phyloP scores from a whole-genome alignment of 2,888 invertebrate species.

The Xylocampa areola region DNA sequence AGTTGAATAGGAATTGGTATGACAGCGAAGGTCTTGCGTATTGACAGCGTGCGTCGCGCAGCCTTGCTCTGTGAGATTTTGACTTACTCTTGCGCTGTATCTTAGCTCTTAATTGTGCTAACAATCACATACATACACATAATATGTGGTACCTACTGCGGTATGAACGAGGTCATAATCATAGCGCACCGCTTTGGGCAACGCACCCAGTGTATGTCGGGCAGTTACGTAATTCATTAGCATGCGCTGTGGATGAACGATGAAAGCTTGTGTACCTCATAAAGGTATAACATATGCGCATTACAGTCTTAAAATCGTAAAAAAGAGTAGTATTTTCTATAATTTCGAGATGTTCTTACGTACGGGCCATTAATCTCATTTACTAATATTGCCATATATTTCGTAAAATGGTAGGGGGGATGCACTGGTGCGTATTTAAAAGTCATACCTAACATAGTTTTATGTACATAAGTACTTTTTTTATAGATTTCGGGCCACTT shows the following conservation, averaged over 20 bases:
- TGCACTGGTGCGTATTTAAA: no score
- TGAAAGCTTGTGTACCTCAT: constrained; percentile 43
- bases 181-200: constrained; percentile 66
- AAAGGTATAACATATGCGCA: constrained; percentile 21
- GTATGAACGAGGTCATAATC: constrained; percentile 72
- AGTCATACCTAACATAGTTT: no score
- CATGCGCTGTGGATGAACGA: constrained; percentile 52
- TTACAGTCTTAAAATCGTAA: constrained; percentile 13
- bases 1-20: constrained; percentile 35
- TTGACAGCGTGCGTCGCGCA: constrained; percentile 63
- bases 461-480: no score
- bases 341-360: no score
- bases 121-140: constrained; percentile 72
- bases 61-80: constrained; percentile 78
- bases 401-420: no score
- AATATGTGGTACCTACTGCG: constrained; percentile 14
- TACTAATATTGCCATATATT: no score
- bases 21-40: constrained; percentile 59
- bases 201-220: constrained; percentile 65
- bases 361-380: no score
- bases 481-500: no score
- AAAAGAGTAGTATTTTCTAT: not conserved
- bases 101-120: constrained; percentile 79
- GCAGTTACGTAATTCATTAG: constrained; percentile 66
- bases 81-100: constrained; percentile 64